These are phyloP conservation scores for Mustela nigripes DNA, from an alignment of 2,113 vertebrate genomes.

Conservation along the genomic window DNA sequence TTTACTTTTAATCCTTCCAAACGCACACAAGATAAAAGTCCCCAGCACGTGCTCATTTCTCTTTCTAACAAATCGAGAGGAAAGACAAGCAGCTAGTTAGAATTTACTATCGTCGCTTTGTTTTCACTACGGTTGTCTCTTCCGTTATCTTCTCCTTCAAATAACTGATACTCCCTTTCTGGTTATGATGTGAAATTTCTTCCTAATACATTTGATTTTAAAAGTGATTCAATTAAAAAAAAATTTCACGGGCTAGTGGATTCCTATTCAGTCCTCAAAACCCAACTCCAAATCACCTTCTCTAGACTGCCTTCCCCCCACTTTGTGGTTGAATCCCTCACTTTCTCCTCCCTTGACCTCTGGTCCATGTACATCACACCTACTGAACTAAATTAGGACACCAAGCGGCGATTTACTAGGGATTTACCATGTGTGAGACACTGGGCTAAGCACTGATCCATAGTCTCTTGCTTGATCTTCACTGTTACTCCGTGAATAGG, in stretches of 20 bases:
- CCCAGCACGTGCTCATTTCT: neutral
- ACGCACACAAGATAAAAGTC: neutral
- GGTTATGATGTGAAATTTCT: conserved; percentile 40
- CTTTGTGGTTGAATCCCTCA: neutral
- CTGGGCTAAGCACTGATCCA: neutral
- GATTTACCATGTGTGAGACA: neutral
- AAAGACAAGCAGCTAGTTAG: neutral
- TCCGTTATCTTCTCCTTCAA: conserved; percentile 40
- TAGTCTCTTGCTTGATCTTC: neutral
- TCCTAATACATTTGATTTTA: conserved; percentile 55
- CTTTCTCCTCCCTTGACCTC: neutral
- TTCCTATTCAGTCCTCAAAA: conserved; percentile 66
- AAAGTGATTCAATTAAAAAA: conserved; percentile 47
- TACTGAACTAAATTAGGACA: neutral
- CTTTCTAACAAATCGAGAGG: conserved; percentile 42
- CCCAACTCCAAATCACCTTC: neutral
- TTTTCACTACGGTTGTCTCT: conserved; percentile 38
- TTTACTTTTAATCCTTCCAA: neutral
- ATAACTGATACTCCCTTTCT: conserved; percentile 46
- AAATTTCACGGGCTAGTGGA: conserved; percentile 53
- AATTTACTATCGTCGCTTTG: neutral
- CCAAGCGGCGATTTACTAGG: neutral
- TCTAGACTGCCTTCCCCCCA: neutral
- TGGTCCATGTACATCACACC: neutral
- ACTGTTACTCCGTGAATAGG: neutral